Evolutionary conservation across 2,888 invertebrate genomes (phyloP).

Genomic region (Drosophila koepferae): DNA sequence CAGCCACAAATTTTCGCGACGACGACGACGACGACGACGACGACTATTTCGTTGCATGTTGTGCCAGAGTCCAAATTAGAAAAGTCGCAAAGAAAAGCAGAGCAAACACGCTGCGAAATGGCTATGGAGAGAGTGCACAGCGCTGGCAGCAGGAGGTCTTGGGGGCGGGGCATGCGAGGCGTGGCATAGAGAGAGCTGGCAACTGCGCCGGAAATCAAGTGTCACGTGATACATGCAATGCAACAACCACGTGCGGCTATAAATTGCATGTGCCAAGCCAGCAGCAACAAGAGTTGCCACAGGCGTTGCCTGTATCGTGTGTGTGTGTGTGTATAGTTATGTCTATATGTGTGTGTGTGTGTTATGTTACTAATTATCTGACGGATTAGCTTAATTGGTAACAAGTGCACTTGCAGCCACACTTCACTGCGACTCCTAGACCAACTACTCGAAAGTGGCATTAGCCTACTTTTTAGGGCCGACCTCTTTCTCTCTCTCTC

Average conservation of each 20-base stretch:
- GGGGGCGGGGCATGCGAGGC: not conserved
- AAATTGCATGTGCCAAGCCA: constrained; percentile 73
- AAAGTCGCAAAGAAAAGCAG: constrained; percentile 78
- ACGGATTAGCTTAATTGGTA: constrained; percentile 85
- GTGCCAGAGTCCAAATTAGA: constrained; percentile 76
- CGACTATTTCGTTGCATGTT: constrained; percentile 75
- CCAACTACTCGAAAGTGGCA: constrained; percentile 76
- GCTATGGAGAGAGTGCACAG: constrained; percentile 14
- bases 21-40: constrained; percentile 45
- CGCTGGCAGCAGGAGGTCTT: not conserved
- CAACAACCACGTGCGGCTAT: constrained; percentile 79
- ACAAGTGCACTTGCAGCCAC: constrained; percentile 82
- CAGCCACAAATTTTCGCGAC: constrained; percentile 75
- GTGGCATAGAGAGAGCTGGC: constrained; percentile 23
- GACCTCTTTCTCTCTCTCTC: not conserved
- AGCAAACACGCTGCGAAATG: constrained; percentile 58
- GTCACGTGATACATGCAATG: constrained; percentile 81
- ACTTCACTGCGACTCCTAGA: constrained; percentile 74
- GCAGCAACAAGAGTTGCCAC: constrained; percentile 33
- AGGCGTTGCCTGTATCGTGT: constrained; percentile 19
- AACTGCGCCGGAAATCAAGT: constrained; percentile 78
- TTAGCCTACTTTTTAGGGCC: constrained; percentile 73
- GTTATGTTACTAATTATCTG: constrained; percentile 84
- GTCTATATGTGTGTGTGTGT: constrained; percentile 53
- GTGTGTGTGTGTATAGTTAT: constrained; percentile 39